phyloP scores from a whole-genome alignment of 2,888 invertebrate species.

The Dioctria rufipes region DNA sequence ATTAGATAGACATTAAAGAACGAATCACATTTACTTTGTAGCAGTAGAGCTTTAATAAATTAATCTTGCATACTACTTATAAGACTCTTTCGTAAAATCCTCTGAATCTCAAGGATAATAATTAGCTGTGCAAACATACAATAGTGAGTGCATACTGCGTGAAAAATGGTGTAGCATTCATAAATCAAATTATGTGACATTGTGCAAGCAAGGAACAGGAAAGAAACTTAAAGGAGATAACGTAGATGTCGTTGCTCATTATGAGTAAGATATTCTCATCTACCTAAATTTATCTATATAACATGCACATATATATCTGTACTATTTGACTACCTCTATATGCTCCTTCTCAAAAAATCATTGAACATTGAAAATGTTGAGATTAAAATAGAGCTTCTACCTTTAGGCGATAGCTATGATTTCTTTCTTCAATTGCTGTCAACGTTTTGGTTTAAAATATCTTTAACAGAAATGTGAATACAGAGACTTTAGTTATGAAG shows the following conservation, averaged over 20 bases:
- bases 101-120: background rate
- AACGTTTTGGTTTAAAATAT: slow-evolving; percentile 22
- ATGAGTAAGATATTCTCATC: slow-evolving; percentile 16
- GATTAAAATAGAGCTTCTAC: background rate
- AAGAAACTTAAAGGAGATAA: background rate
- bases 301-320: too few species aligned
- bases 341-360: background rate
- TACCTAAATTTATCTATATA: background rate
- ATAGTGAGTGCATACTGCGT: slow-evolving; percentile 10
- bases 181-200: slow-evolving; percentile 30
- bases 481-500: too few species aligned
- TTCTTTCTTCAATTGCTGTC: slow-evolving; percentile 36
- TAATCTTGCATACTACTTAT: background rate
- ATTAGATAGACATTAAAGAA: too few species aligned
- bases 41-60: background rate
- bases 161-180: background rate
- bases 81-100: slow-evolving; percentile 1
- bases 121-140: slow-evolving; percentile 27
- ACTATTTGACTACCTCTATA: too few species aligned
- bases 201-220: background rate
- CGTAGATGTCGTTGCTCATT: slow-evolving; percentile 14
- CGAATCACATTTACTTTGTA: background rate
- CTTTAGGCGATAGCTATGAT: slow-evolving; percentile 3
- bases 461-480: slow-evolving; percentile 25
- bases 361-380: background rate